Evolutionary conservation across 2,797 vertebrate species (phyloP).

Genomic region (Choloepus didactylus): DNA sequence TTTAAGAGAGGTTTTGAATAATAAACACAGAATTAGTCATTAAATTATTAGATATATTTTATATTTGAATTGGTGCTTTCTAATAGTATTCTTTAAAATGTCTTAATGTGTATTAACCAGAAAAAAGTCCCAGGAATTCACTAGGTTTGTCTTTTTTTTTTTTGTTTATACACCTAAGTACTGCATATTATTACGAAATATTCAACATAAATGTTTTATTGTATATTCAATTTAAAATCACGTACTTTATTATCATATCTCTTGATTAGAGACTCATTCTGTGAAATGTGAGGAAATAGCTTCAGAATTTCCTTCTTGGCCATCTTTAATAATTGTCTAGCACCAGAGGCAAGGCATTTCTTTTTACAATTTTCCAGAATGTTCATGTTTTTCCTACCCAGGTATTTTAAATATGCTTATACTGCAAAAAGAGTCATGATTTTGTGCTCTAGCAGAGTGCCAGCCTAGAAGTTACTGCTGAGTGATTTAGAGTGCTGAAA

Average conservation of each 20-base stretch:
- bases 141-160: too few relatives aligned
- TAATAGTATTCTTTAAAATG: neutral
- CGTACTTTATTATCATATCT: neutral
- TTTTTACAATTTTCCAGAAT: neutral
- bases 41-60: constrained; percentile 46
- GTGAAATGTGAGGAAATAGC: neutral
- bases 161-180: too few relatives aligned
- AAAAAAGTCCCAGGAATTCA: neutral
- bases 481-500: constrained; percentile 51
- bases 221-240: neutral
- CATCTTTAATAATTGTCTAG: neutral
- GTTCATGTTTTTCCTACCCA: neutral
- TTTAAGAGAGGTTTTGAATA: constrained; percentile 34
- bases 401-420: constrained; percentile 34
- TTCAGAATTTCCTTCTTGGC: constrained; percentile 33
- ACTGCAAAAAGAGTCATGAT: neutral
- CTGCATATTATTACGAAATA: too few relatives aligned
- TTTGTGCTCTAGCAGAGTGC: constrained; percentile 10
- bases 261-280: constrained; percentile 25
- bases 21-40: constrained; percentile 13
- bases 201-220: neutral
- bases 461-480: constrained; percentile 16
- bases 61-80: constrained; percentile 48
- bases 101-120: neutral
- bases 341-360: neutral